A percentile compares a stretch with the other conserved stretches of the same genome.
These are phyloP conservation scores for Triplophysa rosa DNA, from an alignment of 2,113 vertebrate species.

Conservation along the genomic window DNA sequence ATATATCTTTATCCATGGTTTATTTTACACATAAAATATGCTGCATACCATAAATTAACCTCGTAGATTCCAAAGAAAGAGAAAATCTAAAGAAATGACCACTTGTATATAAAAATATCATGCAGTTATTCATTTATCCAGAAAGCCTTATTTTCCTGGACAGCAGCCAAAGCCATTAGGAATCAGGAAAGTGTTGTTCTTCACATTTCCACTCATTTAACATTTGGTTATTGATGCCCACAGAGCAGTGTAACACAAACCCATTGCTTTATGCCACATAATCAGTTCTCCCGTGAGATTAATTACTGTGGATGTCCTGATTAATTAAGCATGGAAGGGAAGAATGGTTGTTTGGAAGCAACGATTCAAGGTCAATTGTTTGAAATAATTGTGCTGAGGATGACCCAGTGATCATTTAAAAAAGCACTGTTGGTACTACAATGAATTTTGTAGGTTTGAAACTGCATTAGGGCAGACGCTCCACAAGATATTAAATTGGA, in stretches of 20 bases:
- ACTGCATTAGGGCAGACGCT: neutral
- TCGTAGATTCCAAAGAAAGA: neutral
- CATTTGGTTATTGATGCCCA: slow-evolving; percentile 38
- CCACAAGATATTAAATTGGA: too few species aligned
- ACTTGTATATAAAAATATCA: slow-evolving; percentile 22
- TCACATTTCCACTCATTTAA: slow-evolving; percentile 23
- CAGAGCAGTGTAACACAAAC: slow-evolving; percentile 34
- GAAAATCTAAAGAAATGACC: slow-evolving; percentile 2
- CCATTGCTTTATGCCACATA: slow-evolving; percentile 36
- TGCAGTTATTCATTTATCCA: slow-evolving; percentile 17
- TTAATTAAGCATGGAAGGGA: slow-evolving; percentile 42
- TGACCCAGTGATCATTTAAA: slow-evolving; percentile 55
- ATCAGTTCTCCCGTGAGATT: slow-evolving; percentile 49
- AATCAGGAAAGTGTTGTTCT: slow-evolving; percentile 18
- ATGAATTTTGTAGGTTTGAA: neutral
- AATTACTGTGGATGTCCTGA: slow-evolving; percentile 52
- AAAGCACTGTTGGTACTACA: neutral
- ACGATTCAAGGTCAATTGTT: slow-evolving; percentile 58
- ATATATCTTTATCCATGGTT: too few species aligned
- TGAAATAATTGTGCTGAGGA: slow-evolving; percentile 67
- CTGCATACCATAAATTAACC: neutral
- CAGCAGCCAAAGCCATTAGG: slow-evolving; percentile 22
- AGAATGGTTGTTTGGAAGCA: slow-evolving; percentile 36
- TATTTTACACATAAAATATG: neutral
- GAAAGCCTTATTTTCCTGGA: slow-evolving; percentile 22